phyloP scores from a whole-genome alignment of 2,888 invertebrate species.

The Coecobrya sp. region DNA sequence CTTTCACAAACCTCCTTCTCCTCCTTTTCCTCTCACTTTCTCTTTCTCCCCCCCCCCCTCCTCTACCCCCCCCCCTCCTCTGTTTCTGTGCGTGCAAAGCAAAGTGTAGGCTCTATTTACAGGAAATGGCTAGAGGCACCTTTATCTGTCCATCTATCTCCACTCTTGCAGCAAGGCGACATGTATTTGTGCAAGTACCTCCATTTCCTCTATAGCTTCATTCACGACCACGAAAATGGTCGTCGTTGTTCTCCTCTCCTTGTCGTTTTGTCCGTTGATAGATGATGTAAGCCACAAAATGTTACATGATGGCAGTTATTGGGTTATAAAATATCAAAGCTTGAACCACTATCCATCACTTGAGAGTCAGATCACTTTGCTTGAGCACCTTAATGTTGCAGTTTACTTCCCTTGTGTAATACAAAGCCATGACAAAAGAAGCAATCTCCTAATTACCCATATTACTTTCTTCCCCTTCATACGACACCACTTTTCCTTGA shows the following conservation, averaged over 20 bases:
- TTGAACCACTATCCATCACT: slow-evolving; percentile 8
- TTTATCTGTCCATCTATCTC: slow-evolving; percentile 48
- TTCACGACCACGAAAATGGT: background rate
- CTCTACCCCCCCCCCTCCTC: background rate
- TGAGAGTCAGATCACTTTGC: background rate
- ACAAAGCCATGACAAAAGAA: background rate
- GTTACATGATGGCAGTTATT: slow-evolving; percentile 19
- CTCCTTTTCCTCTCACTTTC: background rate
- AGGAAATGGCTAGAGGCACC: slow-evolving; percentile 57
- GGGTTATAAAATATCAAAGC: background rate
- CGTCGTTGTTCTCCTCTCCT: background rate
- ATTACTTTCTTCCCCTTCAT: no score
- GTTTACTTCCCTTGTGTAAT: background rate
- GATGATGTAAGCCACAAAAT: background rate
- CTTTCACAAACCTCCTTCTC: background rate
- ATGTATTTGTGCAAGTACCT: slow-evolving; percentile 8
- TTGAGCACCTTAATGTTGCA: background rate
- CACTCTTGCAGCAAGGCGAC: background rate
- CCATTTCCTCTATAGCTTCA: background rate
- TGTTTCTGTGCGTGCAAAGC: background rate
- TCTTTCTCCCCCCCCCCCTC: background rate
- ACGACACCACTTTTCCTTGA: no score
- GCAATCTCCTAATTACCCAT: no score
- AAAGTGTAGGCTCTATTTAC: slow-evolving; percentile 25
- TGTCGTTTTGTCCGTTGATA: no score